Evolutionary conservation across 2,113 vertebrate species (phyloP).

Genomic region (Cinclus mexicanus): DNA sequence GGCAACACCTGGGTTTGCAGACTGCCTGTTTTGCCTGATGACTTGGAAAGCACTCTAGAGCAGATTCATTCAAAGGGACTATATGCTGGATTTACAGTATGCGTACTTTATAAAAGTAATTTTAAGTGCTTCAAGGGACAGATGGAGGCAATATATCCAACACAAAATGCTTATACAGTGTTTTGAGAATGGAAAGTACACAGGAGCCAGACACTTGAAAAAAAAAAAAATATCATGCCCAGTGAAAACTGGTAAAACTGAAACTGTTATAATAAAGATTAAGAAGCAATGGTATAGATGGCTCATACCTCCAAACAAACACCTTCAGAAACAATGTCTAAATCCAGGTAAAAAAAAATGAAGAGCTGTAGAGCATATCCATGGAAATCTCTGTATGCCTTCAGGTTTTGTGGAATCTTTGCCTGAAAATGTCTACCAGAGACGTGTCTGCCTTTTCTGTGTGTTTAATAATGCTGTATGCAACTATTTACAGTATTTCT

Average conservation of each 20-base stretch:
- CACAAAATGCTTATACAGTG: not conserved
- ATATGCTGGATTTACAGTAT: not conserved
- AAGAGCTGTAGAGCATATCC: not conserved
- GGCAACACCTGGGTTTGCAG: not conserved
- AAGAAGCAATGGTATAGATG: not conserved
- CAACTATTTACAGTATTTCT: not conserved
- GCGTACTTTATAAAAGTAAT: slow-evolving; percentile 8
- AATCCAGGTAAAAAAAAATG: not conserved
- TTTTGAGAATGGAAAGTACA: not conserved
- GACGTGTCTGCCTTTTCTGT: not conserved
- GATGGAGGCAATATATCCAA: not conserved
- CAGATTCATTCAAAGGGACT: not conserved
- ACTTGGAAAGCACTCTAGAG: not conserved
- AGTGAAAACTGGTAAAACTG: not conserved
- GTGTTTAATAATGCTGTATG: not conserved
- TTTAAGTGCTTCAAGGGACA: slow-evolving; percentile 14
- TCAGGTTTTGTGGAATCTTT: not conserved
- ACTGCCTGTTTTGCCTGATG: not conserved
- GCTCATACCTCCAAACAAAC: not conserved
- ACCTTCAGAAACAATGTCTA: not conserved
- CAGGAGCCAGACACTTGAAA: not conserved
- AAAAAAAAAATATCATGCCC: not conserved
- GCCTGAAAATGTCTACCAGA: not conserved
- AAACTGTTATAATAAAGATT: not conserved
- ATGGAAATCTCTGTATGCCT: not conserved